These are phyloP conservation scores for Coboldia fuscipes DNA, from an alignment of 1,140 invertebrate species.

Conservation along the genomic window DNA sequence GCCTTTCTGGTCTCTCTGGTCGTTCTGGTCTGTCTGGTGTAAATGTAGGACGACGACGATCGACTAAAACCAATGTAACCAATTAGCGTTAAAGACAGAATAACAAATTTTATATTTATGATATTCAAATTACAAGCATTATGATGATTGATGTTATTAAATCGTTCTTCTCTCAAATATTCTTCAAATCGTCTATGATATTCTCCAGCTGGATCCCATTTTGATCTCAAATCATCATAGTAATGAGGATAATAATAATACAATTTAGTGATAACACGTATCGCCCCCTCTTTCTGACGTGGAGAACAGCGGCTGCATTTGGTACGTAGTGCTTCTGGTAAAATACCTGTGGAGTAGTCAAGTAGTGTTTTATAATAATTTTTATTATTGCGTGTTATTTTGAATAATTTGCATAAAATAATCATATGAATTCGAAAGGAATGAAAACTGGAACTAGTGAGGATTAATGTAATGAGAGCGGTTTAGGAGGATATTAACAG, in stretches of 20 bases:
- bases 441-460: neutral
- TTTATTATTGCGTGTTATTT: too few relatives aligned
- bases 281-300: slow-evolving; percentile 28
- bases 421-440: too few relatives aligned
- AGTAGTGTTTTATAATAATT: too few relatives aligned
- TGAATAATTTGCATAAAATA: too few relatives aligned
- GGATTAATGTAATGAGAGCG: too few relatives aligned
- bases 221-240: slow-evolving; percentile 26
- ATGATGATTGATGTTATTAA: slow-evolving; percentile 15
- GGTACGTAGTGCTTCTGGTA: slow-evolving; percentile 36
- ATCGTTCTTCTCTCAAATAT: slow-evolving; percentile 22
- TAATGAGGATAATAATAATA: slow-evolving; percentile 32
- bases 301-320: slow-evolving; percentile 35
- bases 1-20: too few relatives aligned
- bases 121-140: too few relatives aligned
- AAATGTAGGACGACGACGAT: too few relatives aligned
- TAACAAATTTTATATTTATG: too few relatives aligned
- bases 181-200: slow-evolving; percentile 25
- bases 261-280: slow-evolving; percentile 27
- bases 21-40: too few relatives aligned
- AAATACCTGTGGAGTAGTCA: too few relatives aligned
- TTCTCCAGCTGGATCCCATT: slow-evolving; percentile 35
- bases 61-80: neutral
- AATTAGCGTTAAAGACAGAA: neutral
- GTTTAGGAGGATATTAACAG: too few relatives aligned